phyloP scores from a whole-genome alignment of 2,888 invertebrate genomes.

The Lathronympha strigana region DNA sequence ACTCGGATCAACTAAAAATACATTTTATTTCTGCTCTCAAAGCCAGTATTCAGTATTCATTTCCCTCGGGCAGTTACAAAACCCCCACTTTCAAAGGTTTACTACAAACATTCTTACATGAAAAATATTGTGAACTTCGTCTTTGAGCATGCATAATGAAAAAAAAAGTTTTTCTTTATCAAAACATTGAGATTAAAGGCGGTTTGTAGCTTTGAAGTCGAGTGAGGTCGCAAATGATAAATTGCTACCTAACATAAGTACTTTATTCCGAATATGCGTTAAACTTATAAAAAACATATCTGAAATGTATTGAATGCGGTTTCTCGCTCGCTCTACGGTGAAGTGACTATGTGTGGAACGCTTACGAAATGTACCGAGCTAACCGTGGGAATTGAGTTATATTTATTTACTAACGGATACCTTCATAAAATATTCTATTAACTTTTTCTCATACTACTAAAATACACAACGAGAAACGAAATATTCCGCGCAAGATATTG shows the following conservation, averaged over 20 bases:
- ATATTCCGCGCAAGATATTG: conserved; percentile 4
- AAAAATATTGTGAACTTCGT: conserved; percentile 50
- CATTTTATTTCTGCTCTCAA: conserved; percentile 24
- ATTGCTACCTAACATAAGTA: conserved; percentile 62
- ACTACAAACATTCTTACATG: conserved; percentile 46
- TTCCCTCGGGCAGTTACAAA: conserved; percentile 37
- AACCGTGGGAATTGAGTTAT: no score
- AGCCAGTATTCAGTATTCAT: conserved; percentile 26
- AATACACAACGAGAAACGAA: neutral
- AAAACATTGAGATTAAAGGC: conserved; percentile 74
- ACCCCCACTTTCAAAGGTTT: conserved; percentile 38
- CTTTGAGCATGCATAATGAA: conserved; percentile 45
- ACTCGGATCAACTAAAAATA: conserved; percentile 21
- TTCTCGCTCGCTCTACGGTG: neutral
- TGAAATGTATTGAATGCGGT: neutral
- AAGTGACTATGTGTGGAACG: no score
- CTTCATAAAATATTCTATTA: neutral
- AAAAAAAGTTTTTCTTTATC: conserved; percentile 57
- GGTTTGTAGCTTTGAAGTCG: conserved; percentile 68
- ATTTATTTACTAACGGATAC: no score
- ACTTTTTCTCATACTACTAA: neutral
- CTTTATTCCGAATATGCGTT: neutral
- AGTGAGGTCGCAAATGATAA: conserved; percentile 68
- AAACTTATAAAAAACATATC: neutral
- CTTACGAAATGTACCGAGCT: no score